Conservation (phyloP, 2,113 vertebrate species). For the Heptranchias perlo region DNA sequence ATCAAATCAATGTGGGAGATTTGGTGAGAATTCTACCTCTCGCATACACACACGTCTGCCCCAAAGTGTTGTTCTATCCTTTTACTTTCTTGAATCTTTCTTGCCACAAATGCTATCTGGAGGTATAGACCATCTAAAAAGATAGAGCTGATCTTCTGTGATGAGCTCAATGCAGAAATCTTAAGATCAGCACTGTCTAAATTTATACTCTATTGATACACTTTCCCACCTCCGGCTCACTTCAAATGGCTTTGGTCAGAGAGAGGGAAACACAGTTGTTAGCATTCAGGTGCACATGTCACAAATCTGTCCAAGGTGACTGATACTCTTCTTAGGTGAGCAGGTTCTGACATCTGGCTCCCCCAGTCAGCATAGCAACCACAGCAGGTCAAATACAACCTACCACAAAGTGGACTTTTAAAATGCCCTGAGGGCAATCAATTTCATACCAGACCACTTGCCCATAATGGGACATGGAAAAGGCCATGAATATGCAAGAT, state of each 20-base stretch:
- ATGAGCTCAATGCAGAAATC: neutral
- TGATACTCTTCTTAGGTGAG: neutral
- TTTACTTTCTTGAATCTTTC: neutral
- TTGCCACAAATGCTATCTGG: neutral
- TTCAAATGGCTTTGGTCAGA: neutral
- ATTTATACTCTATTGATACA: neutral
- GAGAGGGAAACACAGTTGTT: neutral
- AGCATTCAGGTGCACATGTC: neutral
- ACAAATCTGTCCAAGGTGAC: neutral
- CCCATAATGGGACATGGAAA: neutral
- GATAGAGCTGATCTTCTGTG: neutral
- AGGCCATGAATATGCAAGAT: neutral
- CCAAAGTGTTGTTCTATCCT: neutral
- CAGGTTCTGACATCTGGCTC: neutral
- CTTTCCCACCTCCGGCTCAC: neutral
- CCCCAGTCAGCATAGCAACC: neutral
- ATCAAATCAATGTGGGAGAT: neutral
- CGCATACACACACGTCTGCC: neutral
- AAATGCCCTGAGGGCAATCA: neutral
- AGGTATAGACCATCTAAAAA: neutral
- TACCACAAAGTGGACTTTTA: neutral
- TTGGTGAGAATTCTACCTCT: neutral
- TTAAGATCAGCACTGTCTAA: neutral
- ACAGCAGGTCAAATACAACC: neutral
- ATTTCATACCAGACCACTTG: neutral